Base-by-base conservation (phyloP, 2,113 vertebrate species). In the Cochlearius cochlearius region DNA sequence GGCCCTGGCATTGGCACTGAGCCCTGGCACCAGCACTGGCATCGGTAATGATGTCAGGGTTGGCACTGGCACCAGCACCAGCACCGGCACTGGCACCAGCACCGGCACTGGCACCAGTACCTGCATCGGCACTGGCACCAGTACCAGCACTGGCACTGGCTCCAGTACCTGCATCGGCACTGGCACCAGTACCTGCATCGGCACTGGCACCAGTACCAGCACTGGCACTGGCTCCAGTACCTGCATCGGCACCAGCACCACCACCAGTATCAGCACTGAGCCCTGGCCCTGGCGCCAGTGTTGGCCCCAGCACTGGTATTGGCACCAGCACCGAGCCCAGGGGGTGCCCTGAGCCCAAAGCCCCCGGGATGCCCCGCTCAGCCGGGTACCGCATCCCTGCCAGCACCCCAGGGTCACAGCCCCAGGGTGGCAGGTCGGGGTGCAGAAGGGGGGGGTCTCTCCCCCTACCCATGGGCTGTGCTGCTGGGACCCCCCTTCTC, bases 241-340 rank as follows among this genome's bases (percentile, higher is more conserved):
- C 15, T 4, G 22, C n/a, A 38, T 8, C 11, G 2, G 66, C 66
- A 17, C 45, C 67, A 56, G 71, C 17, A 6, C 16, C 58, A 7
- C 9, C 15, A 11, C n/a, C 56, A 38, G 38, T 20, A 45, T 8
- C 66, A 9, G 52, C 52, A n/a, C 32, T 4, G 10, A 53, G 68
- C 68, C n/a, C n/a, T 7, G 39, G 53, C 53, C 17, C 17, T 4
- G 12, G 36, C 25, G 13, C 38, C 14, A 10, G 34, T 16, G 11
- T 11, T 15, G 5, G n/a, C n/a, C 11, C 52, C 3, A 2, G 23
- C 52, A 2, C 53, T 7, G 8, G 41, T 4, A 8, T 2, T 10
- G 5, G 32, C 36, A 9, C 64, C 53, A 23, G 34, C 45, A 19
- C 73, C 2, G 2, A 53, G 29, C 50, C 64, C 38, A 2, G 22